Evolutionary conservation across 2,797 vertebrate species (phyloP), one percentile per base, ranked within the genome.

Genomic region (Ispidina lecontei): DNA sequence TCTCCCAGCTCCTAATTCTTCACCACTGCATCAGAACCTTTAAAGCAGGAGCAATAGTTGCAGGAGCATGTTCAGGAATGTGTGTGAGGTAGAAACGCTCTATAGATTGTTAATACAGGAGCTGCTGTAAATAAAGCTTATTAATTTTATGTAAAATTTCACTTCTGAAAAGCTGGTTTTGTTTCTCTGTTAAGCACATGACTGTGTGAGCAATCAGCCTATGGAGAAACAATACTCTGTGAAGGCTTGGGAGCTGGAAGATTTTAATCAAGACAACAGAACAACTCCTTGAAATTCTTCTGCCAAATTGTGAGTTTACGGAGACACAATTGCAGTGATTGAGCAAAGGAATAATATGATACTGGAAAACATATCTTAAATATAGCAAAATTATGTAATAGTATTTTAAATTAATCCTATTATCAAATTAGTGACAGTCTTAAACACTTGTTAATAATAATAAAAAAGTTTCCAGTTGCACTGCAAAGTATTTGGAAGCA

Each of bases 91-190:
- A 47, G 68, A 62, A 81, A 67, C 0, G 0, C 28, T 63, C 31
- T 65, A 20, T 35, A 25, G 33, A 6, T 64, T 3, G 54, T 63
- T 79, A 46, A 28, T 56, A 49, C 0, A 4, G 29, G 8, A 7
- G 9, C 56, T 76, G 35, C 33, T 74, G 62, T 33, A 37, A 89
- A 54, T 41, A 79, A 91, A 70, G 14, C 17, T 28, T 67, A 0
- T 47, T 52, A 19, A 44, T 71, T 76, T 56, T 33, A 64, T 23
- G 33, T 73, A 46, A 64, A 84, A 56, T 52, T 65, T 76, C 72
- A 51, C 64, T 89, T 59, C 49, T 84, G 52, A 70, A 81, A 90
- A 84, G 28, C 21, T 82, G 60, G 28, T 70, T 79, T 88, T 93
- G 18, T 77, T 90, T 84, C 49, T 89, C 21, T 9, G 3, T 75